These are phyloP conservation scores for Drosophila pseudotalamancana DNA, from an alignment of 2,888 invertebrate species.

Conservation along the genomic window DNA sequence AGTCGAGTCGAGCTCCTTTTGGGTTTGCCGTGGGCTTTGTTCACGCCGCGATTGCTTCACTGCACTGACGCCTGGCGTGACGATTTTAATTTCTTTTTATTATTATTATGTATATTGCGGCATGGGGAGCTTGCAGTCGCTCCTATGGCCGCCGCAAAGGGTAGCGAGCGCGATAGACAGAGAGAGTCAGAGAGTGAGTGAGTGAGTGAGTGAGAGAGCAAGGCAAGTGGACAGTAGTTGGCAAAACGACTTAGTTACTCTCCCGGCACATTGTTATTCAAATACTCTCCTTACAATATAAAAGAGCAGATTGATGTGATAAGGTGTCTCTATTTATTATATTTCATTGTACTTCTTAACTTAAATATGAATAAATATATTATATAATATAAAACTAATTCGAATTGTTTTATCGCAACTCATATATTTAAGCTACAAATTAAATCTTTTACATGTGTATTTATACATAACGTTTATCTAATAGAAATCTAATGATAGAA, in stretches of 20 bases:
- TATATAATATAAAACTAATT: no score
- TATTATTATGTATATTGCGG: conserved; percentile 69
- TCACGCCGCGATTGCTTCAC: conserved; percentile 71
- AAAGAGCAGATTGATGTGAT: background rate
- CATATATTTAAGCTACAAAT: no score
- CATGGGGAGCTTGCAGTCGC: conserved; percentile 60
- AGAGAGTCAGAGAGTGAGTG: background rate
- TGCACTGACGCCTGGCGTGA: conserved; percentile 82
- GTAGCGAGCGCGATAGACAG: background rate
- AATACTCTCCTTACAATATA: background rate
- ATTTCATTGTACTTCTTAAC: no score
- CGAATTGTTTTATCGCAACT: no score
- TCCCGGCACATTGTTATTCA: background rate
- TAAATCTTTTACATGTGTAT: no score
- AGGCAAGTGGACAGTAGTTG: conserved; percentile 24
- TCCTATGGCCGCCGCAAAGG: conserved; percentile 35
- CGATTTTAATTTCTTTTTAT: conserved; percentile 76
- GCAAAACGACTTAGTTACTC: conserved; percentile 1
- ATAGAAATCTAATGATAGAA: no score
- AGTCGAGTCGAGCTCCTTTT: conserved; percentile 58
- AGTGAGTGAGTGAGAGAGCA: background rate
- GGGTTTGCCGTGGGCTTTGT: conserved; percentile 61
- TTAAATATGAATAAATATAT: no score
- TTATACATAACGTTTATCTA: no score
- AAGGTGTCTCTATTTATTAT: background rate